phyloP scores from a whole-genome alignment of 2,113 vertebrate genomes.

The Clupea harengus region DNA sequence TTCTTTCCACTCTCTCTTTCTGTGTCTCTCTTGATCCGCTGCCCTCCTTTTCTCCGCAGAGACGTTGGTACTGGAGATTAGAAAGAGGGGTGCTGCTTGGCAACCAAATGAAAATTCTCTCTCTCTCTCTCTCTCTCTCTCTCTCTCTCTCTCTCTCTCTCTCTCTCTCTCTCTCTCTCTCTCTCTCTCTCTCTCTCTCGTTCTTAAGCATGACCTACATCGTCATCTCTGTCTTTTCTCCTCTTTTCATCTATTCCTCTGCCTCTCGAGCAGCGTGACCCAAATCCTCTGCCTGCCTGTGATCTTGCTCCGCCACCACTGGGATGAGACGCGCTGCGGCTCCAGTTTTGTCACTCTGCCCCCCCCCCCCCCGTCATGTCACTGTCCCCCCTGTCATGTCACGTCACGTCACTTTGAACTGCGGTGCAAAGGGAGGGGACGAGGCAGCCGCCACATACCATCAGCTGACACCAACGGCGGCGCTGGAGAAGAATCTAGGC shows the following conservation, averaged over 20 bases:
- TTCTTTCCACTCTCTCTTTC: constrained; percentile 55
- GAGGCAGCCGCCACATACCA: not conserved
- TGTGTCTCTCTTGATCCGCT: constrained; percentile 33
- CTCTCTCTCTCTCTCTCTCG: constrained; percentile 27
- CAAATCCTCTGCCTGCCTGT: constrained; percentile 57
- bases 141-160: not conserved
- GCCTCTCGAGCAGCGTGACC: constrained; percentile 66
- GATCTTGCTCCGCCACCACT: constrained; percentile 26
- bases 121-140: constrained; percentile 24
- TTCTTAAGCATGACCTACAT: constrained; percentile 72
- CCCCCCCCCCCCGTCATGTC: too few species aligned
- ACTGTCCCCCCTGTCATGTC: not conserved
- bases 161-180: too few species aligned
- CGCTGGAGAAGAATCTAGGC: not conserved
- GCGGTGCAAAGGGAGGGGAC: not conserved
- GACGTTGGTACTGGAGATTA: constrained; percentile 74
- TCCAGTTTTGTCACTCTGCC: constrained; percentile 22
- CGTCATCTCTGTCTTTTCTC: not conserved
- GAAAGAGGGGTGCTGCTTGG: constrained; percentile 72
- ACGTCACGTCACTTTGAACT: not conserved
- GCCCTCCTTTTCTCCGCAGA: constrained; percentile 47
- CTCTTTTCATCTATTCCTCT: not conserved
- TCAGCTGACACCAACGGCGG: not conserved
- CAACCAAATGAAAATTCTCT: constrained; percentile 77
- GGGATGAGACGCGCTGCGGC: not conserved